Conservation (phyloP, 1,140 invertebrate genomes). For the Drosophila dunni region DNA sequence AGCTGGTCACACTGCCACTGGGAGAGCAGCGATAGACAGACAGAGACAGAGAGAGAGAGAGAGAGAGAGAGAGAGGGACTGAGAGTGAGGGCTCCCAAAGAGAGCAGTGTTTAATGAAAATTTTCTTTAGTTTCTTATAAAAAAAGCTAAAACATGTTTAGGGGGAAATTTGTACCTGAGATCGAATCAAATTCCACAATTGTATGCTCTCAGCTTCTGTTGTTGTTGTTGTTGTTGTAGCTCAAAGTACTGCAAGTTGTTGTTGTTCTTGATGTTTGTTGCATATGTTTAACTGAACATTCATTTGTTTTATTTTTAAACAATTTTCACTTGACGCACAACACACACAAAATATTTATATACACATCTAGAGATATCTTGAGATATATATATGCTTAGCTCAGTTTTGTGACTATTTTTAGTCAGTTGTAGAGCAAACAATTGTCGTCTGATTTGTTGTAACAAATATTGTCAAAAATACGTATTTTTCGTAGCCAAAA, state of each 20-base stretch:
- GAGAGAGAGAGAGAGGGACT: constrained; percentile 8
- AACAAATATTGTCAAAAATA: no score
- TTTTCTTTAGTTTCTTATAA: constrained; percentile 36
- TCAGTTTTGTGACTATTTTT: constrained; percentile 57
- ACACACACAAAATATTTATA: constrained; percentile 31
- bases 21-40: neutral
- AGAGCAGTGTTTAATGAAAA: constrained; percentile 19
- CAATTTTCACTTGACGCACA: constrained; percentile 60
- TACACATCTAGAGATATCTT: constrained; percentile 9
- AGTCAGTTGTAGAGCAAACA: constrained; percentile 21
- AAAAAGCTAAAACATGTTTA: neutral
- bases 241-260: neutral
- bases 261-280: constrained; percentile 27
- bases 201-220: constrained; percentile 12
- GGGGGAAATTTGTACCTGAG: constrained; percentile 9
- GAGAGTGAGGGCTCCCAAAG: neutral
- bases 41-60: constrained; percentile 2
- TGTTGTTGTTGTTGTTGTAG: constrained; percentile 9
- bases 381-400: constrained; percentile 22
- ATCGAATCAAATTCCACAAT: constrained; percentile 19
- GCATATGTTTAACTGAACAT: constrained; percentile 20
- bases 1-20: constrained; percentile 18
- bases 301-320: constrained; percentile 72
- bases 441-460: constrained; percentile 10
- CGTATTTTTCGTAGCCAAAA: no score